These are phyloP conservation scores for Strigops habroptila DNA, from an alignment of 2,113 vertebrate species.

Conservation along the genomic window DNA sequence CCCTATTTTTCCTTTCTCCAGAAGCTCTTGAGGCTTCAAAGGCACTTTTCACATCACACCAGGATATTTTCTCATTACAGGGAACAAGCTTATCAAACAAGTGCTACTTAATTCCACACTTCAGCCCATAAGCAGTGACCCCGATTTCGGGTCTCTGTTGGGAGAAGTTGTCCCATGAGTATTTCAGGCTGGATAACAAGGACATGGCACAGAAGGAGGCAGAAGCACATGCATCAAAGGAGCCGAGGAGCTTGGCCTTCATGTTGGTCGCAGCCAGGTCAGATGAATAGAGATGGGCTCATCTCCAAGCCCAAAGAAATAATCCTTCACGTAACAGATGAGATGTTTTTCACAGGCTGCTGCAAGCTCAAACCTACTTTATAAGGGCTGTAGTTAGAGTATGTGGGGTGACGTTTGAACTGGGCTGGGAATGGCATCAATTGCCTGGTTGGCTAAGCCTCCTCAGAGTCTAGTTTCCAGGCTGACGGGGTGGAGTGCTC, in stretches of 20 bases:
- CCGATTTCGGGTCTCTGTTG: background rate
- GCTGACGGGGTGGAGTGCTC: background rate
- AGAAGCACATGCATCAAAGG: background rate
- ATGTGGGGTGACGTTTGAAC: background rate
- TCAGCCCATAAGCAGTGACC: background rate
- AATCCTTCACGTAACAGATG: background rate
- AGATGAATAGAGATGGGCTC: background rate
- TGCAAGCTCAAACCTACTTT: background rate
- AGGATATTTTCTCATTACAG: conserved; percentile 3
- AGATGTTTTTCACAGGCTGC: background rate
- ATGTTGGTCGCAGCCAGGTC: background rate
- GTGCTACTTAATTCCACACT: background rate
- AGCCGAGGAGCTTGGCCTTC: background rate
- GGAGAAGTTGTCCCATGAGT: background rate
- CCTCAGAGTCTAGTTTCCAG: background rate
- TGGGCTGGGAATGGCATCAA: background rate
- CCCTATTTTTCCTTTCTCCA: background rate
- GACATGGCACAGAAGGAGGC: background rate
- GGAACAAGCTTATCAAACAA: background rate
- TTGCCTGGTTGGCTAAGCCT: background rate
- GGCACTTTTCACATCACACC: conserved; percentile 14
- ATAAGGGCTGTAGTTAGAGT: background rate
- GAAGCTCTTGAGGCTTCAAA: conserved; percentile 32
- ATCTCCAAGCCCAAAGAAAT: background rate
- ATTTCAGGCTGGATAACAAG: background rate